These are phyloP conservation scores for Malacoraja senta DNA, from an alignment of 2,797 vertebrate species.

Conservation along the genomic window DNA sequence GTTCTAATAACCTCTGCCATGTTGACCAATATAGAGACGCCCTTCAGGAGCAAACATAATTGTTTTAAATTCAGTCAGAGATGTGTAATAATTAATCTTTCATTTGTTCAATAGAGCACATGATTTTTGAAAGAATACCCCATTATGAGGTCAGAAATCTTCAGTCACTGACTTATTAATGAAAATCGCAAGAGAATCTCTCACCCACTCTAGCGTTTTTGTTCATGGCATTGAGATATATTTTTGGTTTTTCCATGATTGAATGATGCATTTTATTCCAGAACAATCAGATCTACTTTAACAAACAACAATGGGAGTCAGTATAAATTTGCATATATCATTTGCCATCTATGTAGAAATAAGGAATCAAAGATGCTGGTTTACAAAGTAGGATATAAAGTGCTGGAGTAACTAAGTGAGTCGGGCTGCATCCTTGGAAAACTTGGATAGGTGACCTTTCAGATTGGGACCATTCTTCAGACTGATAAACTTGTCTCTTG, in stretches of 20 bases:
- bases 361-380: too few species aligned
- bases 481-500: too few species aligned
- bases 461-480: too few species aligned
- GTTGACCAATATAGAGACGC: not conserved
- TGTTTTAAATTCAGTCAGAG: too few species aligned
- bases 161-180: not conserved
- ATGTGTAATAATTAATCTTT: not conserved
- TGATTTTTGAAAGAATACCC: not conserved
- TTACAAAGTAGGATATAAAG: too few species aligned
- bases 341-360: too few species aligned
- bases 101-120: too few species aligned
- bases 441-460: too few species aligned
- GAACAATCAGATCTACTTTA: not conserved
- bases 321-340: too few species aligned
- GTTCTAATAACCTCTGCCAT: not conserved
- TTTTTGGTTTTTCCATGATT: not conserved
- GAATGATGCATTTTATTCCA: not conserved
- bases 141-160: not conserved
- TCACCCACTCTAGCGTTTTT: not conserved
- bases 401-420: too few species aligned
- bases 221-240: not conserved
- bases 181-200: not conserved
- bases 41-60: not conserved
- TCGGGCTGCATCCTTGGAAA: too few species aligned
- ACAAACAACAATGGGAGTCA: not conserved